Percentiles rank a stretch among this genome's conserved stretches.
phyloP scores from a whole-genome alignment of 2,888 invertebrate species.

The Papilio demoleus region DNA sequence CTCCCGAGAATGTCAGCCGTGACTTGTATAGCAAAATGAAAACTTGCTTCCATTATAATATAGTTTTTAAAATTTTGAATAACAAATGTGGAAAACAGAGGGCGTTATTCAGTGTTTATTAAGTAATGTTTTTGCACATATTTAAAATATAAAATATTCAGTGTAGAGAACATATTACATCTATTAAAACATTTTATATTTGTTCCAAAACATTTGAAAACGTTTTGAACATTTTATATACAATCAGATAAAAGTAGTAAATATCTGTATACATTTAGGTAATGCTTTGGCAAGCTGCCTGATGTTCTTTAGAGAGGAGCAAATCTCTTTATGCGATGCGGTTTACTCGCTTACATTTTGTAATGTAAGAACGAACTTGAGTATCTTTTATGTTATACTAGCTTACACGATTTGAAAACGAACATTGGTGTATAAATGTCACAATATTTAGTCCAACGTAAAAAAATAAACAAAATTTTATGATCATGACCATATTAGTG shows the following conservation, averaged over 20 bases:
- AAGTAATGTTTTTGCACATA: not conserved
- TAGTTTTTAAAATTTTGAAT: not conserved
- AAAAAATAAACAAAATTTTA: not conserved
- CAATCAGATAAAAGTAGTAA: constrained; percentile 7
- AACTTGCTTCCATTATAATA: not conserved
- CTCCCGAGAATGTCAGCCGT: constrained; percentile 12
- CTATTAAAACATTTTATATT: not conserved
- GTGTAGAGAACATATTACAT: not conserved
- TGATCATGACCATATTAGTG: not conserved
- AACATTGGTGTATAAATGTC: not conserved
- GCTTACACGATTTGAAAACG: not conserved
- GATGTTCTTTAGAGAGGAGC: constrained; percentile 15
- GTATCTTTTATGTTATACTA: not conserved
- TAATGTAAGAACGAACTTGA: not conserved
- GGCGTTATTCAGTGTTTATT: not conserved
- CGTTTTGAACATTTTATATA: constrained; percentile 2
- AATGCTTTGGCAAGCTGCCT: constrained; percentile 30
- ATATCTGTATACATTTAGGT: constrained; percentile 24
- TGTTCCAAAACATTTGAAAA: not conserved
- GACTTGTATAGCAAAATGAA: not conserved
- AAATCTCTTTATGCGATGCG: constrained; percentile 26
- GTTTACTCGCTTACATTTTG: constrained; percentile 18
- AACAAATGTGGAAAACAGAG: too few relatives aligned
- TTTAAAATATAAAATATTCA: not conserved
- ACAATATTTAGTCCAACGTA: not conserved